Evolutionary conservation across 2,888 invertebrate species (phyloP), one percentile per base, ranked within the genome.

Genomic region (Achlya flavicornis): DNA sequence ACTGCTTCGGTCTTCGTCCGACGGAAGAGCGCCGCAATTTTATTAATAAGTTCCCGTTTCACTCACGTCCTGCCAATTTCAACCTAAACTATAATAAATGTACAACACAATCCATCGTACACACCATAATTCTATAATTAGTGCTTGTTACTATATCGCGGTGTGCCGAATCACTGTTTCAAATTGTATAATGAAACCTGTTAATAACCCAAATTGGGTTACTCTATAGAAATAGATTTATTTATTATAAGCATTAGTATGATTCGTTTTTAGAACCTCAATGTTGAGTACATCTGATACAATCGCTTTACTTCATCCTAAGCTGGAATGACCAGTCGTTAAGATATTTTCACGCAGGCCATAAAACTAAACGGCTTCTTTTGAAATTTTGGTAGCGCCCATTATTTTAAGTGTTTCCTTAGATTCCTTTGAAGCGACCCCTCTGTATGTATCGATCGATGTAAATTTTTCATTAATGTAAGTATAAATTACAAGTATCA

Each of bases 21-120:
- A 81, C 89, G 92, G 91, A 90, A 91, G 87, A 87, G 83, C 86
- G 85, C 83, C 84, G 88, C 88, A 81, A 89, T 91, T 91, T 90
- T 90, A 92, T 91, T 90, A 90, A 91, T 90, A 90, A 89, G 90
- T 90, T 91, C 91, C 91, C 90, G 91, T 90, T 90, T 87, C 85
- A 86, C 80, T 85, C 80, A 78, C 89, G 88, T 91, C 90, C 91
- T 90, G 90, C 84, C 83, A 87, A 85, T 89, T 86, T 81, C 70
- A 85, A 80, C 75, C 62, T 33, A 46, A 63, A 64, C 53, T 38
- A 33, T 58, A 48, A 41, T 41, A 41, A 43, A 41, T 64, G 19
- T 61, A 41, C 41, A 62, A 16, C 57, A 41, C 19, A 12, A 41
- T 41, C 59, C 48, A 59, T 61, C 14, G 12, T 19, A 59, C 59